Evolutionary conservation across 2,888 invertebrate species (phyloP).

Genomic region (Drosophila niveifrons): DNA sequence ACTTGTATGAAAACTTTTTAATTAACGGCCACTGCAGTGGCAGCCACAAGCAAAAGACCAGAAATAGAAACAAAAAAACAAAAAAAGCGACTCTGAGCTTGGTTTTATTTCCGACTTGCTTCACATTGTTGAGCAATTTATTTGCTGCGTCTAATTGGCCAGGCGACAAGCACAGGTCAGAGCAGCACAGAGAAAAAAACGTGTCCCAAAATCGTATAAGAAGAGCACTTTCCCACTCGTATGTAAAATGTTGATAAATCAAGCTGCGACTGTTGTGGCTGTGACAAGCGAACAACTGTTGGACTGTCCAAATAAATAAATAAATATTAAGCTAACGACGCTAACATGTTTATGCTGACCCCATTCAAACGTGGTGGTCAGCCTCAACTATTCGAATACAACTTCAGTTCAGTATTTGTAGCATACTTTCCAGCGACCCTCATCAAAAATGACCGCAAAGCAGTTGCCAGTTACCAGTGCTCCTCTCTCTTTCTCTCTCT

Average conservation of each 20-base stretch:
- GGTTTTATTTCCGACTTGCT: slow-evolving; percentile 48
- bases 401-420: slow-evolving; percentile 25
- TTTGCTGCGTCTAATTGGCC: slow-evolving; percentile 78
- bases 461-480: slow-evolving; percentile 7
- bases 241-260: slow-evolving; percentile 79
- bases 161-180: slow-evolving; percentile 35
- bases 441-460: slow-evolving; percentile 56
- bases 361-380: slow-evolving; percentile 44
- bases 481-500: neutral
- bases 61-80: slow-evolving; percentile 10
- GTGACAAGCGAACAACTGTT: slow-evolving; percentile 74
- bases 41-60: slow-evolving; percentile 4
- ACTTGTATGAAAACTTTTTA: slow-evolving; percentile 80
- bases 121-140: slow-evolving; percentile 63
- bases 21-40: slow-evolving; percentile 73
- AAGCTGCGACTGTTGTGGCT: slow-evolving; percentile 63
- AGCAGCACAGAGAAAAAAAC: slow-evolving; percentile 7
- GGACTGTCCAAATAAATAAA: slow-evolving; percentile 74
- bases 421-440: slow-evolving; percentile 63
- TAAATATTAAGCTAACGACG: slow-evolving; percentile 63
- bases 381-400: slow-evolving; percentile 33
- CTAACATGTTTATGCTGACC: slow-evolving; percentile 66
- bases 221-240: slow-evolving; percentile 14
- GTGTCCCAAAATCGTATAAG: neutral
- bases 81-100: slow-evolving; percentile 20